phyloP scores from a whole-genome alignment of 2,113 vertebrate genomes.

The Periophthalmodon schlosseri region DNA sequence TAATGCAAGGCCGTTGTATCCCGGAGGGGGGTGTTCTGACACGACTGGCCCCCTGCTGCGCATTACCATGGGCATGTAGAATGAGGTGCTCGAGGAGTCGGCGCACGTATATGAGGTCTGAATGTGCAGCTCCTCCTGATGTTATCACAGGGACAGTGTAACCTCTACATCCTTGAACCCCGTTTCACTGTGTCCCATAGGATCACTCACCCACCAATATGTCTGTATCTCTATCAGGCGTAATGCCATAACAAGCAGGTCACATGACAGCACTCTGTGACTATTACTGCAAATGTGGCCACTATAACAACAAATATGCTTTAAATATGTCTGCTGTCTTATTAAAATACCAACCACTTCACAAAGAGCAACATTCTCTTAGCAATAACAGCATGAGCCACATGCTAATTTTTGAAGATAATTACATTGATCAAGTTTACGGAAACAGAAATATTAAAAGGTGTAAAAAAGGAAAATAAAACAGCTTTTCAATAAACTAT shows the following conservation, averaged over 20 bases:
- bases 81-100: constrained; percentile 24
- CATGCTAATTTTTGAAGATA: neutral
- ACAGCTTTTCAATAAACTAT: neutral
- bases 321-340: no score
- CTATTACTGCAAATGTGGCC: neutral
- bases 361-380: neutral
- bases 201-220: constrained; percentile 13
- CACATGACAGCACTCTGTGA: neutral
- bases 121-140: constrained; percentile 26
- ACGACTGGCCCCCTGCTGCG: neutral
- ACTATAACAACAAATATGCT: no score
- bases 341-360: no score
- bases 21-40: neutral
- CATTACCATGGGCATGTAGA: constrained; percentile 2
- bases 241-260: neutral
- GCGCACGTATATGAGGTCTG: constrained; percentile 21
- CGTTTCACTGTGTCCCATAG: constrained; percentile 11
- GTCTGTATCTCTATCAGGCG: neutral
- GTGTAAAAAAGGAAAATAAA: neutral
- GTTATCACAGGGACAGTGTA: constrained; percentile 31
- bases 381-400: neutral
- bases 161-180: constrained; percentile 34
- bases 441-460: neutral
- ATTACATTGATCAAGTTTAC: neutral
- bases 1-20: neutral